phyloP scores from a whole-genome alignment of 2,797 vertebrate species.

The Vultur gryphus region DNA sequence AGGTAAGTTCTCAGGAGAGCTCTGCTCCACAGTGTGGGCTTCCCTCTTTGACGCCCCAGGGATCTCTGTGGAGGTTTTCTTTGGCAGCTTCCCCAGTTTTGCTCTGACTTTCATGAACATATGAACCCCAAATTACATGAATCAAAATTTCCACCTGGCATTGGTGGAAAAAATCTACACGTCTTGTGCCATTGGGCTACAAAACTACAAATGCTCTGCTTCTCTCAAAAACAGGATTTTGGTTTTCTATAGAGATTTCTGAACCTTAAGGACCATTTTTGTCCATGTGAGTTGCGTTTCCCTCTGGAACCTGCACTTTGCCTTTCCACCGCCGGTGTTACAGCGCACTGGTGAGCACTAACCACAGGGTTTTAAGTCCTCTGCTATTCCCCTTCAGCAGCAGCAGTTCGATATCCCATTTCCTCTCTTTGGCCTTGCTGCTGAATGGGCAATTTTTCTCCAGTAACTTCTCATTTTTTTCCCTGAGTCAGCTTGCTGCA shows the following conservation, averaged over 20 bases:
- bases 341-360: not conserved
- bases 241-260: not conserved
- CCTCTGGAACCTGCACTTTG: not conserved
- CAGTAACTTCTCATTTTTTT: not conserved
- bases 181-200: not conserved
- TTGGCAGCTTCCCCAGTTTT: not conserved
- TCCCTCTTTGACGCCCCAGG: no score
- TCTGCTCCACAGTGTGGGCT: not conserved
- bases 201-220: not conserved
- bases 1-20: not conserved
- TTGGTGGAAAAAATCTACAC: not conserved
- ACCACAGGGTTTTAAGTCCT: not conserved
- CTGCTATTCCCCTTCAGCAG: not conserved
- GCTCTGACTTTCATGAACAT: not conserved
- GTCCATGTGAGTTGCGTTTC: fast-evolving
- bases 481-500: not conserved
- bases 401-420: not conserved
- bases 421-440: not conserved
- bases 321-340: not conserved
- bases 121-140: not conserved
- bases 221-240: not conserved
- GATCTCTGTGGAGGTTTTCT: not conserved
- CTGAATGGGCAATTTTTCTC: not conserved
- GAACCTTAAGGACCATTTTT: not conserved
- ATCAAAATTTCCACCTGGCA: not conserved